Evolutionary conservation across 1,140 invertebrate species (phyloP), one percentile per base, ranked within the genome.

Genomic region (Temnothorax longispinosus): DNA sequence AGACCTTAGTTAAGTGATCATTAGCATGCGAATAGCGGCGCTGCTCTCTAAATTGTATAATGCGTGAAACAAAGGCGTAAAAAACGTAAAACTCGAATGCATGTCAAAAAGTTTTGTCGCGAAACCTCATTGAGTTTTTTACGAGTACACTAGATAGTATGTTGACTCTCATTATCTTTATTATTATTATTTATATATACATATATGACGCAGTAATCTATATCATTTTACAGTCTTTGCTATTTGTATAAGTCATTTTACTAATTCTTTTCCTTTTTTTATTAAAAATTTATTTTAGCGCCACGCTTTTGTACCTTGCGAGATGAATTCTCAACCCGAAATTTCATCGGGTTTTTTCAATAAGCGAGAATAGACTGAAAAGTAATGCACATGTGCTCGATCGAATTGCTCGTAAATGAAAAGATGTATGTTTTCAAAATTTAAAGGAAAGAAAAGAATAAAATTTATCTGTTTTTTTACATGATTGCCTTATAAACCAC

Each of bases 241-340:
- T 90, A 93, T 89, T 91, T 92, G 67, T 91, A 69, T 69, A 92
- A 90, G 86, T 85, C 89, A 89, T 93, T 88, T 92, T 93, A 86
- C 56, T 85, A 32, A 78, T 82, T 44, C 11, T 72, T 89, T 90
- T 76, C 67, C 69, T 90, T 91, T 88, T 93, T 91, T 92, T 92
- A 85, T 92, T 92, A 72, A 93, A 93, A 90, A 92, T 93, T 92
- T 92, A 93, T 93, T 91, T 90, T 92, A 91, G 85, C 92, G 90
- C 89, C 91, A 92, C 88, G 65, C 88, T 90, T 90, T 94, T 93
- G 84, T 88, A 91, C n/a, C 74, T 62, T 50, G 27, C 54, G 35
- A 47, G 0, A 38, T 74, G 11, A 86, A 85, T 91, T 78, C 58
- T 54, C 21, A 81, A 60, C 13, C 54, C 21, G n/a, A 60, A 47